phyloP scores from a whole-genome alignment of 2,888 invertebrate species.

The Homarus gammarus region DNA sequence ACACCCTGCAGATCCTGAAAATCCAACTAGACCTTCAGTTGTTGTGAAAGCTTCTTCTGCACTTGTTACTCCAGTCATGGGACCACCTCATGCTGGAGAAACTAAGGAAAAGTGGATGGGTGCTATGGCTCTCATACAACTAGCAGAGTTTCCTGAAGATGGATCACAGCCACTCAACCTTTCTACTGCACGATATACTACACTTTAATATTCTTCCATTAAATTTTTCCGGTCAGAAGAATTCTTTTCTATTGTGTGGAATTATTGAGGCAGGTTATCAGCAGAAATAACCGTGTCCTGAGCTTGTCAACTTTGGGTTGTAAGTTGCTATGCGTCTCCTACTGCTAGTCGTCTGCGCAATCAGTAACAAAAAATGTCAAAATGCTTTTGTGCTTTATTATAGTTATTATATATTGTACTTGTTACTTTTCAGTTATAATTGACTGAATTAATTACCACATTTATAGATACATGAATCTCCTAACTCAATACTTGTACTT shows the following conservation, averaged over 20 bases:
- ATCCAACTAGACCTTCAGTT: conserved; percentile 49
- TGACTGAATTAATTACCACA: conserved; percentile 32
- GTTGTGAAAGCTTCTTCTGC: conserved; percentile 54
- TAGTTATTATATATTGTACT: conserved; percentile 45
- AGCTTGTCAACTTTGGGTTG: conserved; percentile 54
- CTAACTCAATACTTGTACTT: not conserved
- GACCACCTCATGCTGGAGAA: conserved; percentile 78
- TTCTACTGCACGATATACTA: conserved; percentile 66
- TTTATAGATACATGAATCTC: conserved; percentile 38
- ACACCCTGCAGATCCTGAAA: conserved; percentile 10
- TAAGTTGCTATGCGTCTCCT: conserved; percentile 59
- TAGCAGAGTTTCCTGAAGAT: conserved; percentile 79
- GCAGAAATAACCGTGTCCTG: conserved; percentile 28
- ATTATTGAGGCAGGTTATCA: not conserved
- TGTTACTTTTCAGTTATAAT: conserved; percentile 41
- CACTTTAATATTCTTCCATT: conserved; percentile 33
- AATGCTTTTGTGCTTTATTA: conserved; percentile 66
- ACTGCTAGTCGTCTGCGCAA: conserved; percentile 70
- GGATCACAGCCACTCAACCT: conserved; percentile 74
- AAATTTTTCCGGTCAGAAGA: too few species aligned
- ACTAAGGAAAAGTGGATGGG: conserved; percentile 82
- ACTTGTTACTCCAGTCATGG: conserved; percentile 22
- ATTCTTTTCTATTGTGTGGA: too few species aligned
- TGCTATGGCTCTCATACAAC: conserved; percentile 83
- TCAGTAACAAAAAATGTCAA: conserved; percentile 57